Evolutionary conservation across 2,888 invertebrate genomes (phyloP).

Genomic region (Drosophila niveifrons): DNA sequence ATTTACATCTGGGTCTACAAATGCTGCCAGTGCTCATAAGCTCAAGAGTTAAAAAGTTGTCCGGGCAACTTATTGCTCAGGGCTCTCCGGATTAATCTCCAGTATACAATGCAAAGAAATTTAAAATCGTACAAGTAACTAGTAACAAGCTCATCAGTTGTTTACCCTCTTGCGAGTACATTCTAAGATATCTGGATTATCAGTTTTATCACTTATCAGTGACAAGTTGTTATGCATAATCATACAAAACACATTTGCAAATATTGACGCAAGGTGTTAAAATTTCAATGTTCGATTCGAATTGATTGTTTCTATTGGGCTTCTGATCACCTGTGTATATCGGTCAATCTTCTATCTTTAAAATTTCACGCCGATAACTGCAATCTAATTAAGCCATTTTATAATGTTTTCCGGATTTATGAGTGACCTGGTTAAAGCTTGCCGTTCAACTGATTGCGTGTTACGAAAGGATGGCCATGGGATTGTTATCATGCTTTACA

Average conservation of each 20-base stretch:
- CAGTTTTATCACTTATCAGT: constrained; percentile 53
- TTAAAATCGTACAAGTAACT: neutral
- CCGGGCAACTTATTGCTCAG: neutral
- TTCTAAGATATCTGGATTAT: constrained; percentile 23
- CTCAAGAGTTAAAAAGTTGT: neutral
- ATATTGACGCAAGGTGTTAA: constrained; percentile 23
- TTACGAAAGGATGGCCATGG: neutral
- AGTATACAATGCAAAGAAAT: neutral
- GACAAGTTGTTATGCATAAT: constrained; percentile 16
- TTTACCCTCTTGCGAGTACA: constrained; percentile 9
- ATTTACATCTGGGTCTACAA: constrained; percentile 52
- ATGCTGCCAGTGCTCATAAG: constrained; percentile 18
- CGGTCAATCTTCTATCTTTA: constrained; percentile 51
- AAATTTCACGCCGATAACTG: constrained; percentile 23
- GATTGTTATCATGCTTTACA: neutral
- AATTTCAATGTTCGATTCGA: constrained; percentile 9
- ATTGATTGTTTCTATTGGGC: neutral
- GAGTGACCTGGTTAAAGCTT: constrained; percentile 16
- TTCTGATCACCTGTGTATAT: constrained; percentile 15
- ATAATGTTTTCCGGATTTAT: constrained; percentile 4
- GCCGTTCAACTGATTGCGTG: neutral
- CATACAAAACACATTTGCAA: constrained; percentile 30
- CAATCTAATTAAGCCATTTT: constrained; percentile 12
- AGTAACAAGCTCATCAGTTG: neutral
- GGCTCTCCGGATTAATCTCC: neutral